Evolutionary conservation across 2,888 invertebrate species (phyloP), one percentile per base, ranked within the genome.

Genomic region (Lepidochrysops patricia): DNA sequence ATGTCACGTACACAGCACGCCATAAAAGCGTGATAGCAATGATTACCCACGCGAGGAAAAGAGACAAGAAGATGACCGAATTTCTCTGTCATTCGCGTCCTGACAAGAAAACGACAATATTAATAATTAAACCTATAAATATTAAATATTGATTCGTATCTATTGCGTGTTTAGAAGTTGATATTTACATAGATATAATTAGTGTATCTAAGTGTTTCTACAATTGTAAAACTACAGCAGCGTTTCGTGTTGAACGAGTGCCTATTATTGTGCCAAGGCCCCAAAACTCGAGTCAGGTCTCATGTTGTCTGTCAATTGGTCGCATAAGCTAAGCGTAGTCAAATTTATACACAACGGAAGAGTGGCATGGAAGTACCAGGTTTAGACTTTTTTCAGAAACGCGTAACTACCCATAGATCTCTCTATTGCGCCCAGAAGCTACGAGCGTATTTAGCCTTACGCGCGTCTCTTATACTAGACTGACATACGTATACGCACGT

Each of bases 261-360:
- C 63, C 65, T 62, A 66, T 59, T 37, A 64, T 64, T 61, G 64
- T 65, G 65, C 63, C 60, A 57, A 63, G 62, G 65, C 68, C 66
- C 66, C 65, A 64, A 52, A 52, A 60, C 43, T 60, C 50, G 35
- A 58, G 58, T 60, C 60, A 60, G 12, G 35, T 37, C 64, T 49
- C 62, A 57, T 64, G 63, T 66, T 65, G 63, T 68, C 68, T 60
- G 67, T 71, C 67, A 43, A 56, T 67, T 72, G 67, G 78, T 80
- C 76, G 70, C 59, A 59, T 34, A 59, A 88, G 88, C 88, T 84
- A 84, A 89, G 88, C 88, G 77, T 23, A 43, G 19, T 43, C 19
- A 43, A 35, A 43, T 15, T 15, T 19, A 43, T 43, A 23, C 7
- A 43, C 43, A 43, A 19, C 9, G 1, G 19, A 7, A 43, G 7